Conservation (phyloP, 2,888 invertebrate species). For the Drosophila multiciliata region DNA sequence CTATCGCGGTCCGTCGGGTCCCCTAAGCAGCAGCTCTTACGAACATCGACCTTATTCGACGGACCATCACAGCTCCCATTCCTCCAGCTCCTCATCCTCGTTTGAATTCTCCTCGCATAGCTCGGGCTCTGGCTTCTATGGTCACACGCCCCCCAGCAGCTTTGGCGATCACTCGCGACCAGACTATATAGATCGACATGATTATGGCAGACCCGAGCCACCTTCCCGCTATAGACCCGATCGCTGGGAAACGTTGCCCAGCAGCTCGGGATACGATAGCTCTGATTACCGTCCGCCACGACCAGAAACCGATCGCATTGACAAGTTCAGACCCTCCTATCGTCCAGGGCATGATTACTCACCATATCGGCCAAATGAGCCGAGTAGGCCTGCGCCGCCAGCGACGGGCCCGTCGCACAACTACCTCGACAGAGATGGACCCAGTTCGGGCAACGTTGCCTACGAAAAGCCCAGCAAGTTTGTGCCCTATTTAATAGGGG, state of each 20-base stretch:
- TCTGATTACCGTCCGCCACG: constrained; percentile 69
- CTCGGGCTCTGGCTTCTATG: constrained; percentile 74
- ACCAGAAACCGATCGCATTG: constrained; percentile 74
- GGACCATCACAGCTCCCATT: constrained; percentile 75
- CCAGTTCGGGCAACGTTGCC: constrained; percentile 60
- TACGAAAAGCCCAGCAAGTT: constrained; percentile 84
- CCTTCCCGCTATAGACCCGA: constrained; percentile 74
- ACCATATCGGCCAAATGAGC: constrained; percentile 80
- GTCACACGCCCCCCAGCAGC: constrained; percentile 82
- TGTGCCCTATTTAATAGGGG: constrained; percentile 87
- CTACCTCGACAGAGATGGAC: constrained; percentile 80
- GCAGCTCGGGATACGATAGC: constrained; percentile 82
- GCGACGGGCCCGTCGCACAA: constrained; percentile 70
- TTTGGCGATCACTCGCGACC: constrained; percentile 74
- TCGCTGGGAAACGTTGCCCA: constrained; percentile 83
- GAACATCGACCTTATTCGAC: constrained; percentile 77
- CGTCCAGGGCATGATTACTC: constrained; percentile 80
- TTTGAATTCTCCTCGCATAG: constrained; percentile 83
- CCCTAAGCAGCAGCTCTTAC: constrained; percentile 73
- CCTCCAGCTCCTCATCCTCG: constrained; percentile 66
- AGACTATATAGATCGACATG: constrained; percentile 83
- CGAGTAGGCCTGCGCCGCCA: constrained; percentile 49
- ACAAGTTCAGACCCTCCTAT: constrained; percentile 82
- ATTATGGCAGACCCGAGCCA: constrained; percentile 69
- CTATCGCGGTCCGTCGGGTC: constrained; percentile 79